These are phyloP conservation scores for Globodera rostochiensis DNA, from an alignment of 1,140 invertebrate genomes.

Conservation along the genomic window DNA sequence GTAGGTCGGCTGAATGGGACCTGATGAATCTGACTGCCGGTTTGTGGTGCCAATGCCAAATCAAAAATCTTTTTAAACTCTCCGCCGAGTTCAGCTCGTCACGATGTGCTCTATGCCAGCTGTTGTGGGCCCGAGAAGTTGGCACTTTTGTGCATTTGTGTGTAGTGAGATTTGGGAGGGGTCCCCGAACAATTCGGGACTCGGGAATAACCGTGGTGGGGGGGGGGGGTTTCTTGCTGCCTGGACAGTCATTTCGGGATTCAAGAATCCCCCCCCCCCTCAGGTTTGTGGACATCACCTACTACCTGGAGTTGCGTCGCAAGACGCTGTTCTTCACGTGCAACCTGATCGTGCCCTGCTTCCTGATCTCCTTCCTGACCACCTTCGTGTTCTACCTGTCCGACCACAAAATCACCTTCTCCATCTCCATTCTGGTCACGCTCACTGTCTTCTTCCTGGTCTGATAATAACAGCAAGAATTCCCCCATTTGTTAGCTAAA, in stretches of 20 bases:
- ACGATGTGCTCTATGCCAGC: constrained; percentile 62
- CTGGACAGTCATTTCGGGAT: constrained; percentile 73
- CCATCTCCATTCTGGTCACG: constrained; percentile 97
- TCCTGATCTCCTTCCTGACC: constrained; percentile 93
- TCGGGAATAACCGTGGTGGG: constrained; percentile 62
- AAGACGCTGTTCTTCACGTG: constrained; percentile 93
- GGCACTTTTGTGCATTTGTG: background rate
- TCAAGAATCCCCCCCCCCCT: constrained; percentile 80
- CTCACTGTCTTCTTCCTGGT: constrained; percentile 97
- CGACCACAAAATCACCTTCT: constrained; percentile 96
- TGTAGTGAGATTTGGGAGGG: no score
- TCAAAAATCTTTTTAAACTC: background rate
- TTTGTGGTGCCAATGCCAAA: background rate
- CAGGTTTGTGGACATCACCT: constrained; percentile 89
- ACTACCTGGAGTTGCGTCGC: constrained; percentile 92
- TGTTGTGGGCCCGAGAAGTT: constrained; percentile 74
- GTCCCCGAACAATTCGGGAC: background rate
- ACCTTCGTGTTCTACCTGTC: constrained; percentile 96
- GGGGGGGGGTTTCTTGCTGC: constrained; percentile 59
- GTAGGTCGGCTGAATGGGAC: constrained; percentile 91
- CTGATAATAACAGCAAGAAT: constrained; percentile 26
- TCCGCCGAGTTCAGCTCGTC: constrained; percentile 36
- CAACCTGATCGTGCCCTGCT: constrained; percentile 93
- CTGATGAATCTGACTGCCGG: constrained; percentile 72
- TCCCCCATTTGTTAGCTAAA: constrained; percentile 7